Base-by-base conservation (phyloP, 2,888 invertebrate genomes). In the Myopa tessellatipennis region DNA sequence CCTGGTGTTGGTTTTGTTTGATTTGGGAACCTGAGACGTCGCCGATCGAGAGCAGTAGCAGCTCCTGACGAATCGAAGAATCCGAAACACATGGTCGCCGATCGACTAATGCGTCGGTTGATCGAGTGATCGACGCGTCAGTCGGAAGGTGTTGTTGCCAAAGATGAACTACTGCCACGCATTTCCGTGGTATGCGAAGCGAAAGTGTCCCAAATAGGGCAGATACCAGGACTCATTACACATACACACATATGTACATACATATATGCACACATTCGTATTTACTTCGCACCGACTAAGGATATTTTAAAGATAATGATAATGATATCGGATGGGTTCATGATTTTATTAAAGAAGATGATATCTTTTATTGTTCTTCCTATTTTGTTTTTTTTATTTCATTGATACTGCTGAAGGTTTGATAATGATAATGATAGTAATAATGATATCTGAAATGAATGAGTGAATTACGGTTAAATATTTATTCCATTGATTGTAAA, bases 51-150 rank as follows among this genome's bases (percentile, higher is more conserved):
- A 61, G 36, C 12, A 14, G 14, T 38, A 60, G 36, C 58, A 45
- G 10, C 67, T 65, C 26, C 18, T 63, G 26, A 45, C 60, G 73
- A 55, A 52, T 61, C 58, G 40, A 45, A 34, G 72, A 78, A 80
- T 73, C 74, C 79, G 18, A 80, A 82, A 76, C 82, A 82, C 74
- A 76, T 82, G 82, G 72, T 36, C 34, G 26, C 26, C 26, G 61
- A 61, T 61, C 26, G 7, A 61, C 8, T 8, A 58, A n/a, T 26
- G 38, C 8, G 34, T 14, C 55, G 55, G 55, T 38, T 10, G 36
- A 69, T 52, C 26, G n/a, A 55, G 4, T 34, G 36, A 18, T 70
- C 36, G 55, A 67, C 55, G 52, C n/a, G 12, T 36, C 36, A 58
- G 26, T 50, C 73, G 61, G 1, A 5, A 61, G n/a, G 58, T 14